phyloP scores from a whole-genome alignment of 2,888 invertebrate species.

The Eilema caniola region DNA sequence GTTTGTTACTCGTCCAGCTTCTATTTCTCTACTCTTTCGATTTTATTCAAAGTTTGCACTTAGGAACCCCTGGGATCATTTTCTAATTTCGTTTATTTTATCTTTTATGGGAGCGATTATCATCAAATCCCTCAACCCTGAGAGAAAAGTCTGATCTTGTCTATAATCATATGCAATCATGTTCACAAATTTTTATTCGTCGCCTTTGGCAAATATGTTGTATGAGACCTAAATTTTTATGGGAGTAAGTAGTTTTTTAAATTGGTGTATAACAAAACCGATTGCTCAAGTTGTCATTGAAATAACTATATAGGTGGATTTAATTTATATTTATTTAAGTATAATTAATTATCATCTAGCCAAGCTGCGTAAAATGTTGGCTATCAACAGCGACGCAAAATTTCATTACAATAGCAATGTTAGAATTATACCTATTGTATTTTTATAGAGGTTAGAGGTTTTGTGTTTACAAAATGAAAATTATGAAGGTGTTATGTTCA shows the following conservation, averaged over 20 bases:
- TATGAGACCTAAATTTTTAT: background rate
- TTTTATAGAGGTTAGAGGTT: slow-evolving; percentile 6
- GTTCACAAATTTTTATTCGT: background rate
- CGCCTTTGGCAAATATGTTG: background rate
- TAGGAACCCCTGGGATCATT: background rate
- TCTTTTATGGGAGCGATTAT: background rate
- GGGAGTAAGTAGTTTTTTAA: background rate
- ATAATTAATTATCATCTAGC: background rate
- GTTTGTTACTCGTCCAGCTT: background rate
- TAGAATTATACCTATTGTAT: background rate
- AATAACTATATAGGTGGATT: background rate
- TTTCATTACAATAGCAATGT: background rate
- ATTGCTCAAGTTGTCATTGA: background rate
- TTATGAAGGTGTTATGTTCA: background rate
- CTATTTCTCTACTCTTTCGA: background rate
- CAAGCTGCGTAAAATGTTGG: background rate
- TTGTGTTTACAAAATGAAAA: background rate
- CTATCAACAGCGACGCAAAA: background rate
- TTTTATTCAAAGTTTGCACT: background rate
- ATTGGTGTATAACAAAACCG: background rate
- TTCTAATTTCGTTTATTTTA: background rate
- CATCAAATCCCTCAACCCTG: background rate
- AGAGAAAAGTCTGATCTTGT: background rate
- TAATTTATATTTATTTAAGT: background rate
- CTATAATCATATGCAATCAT: background rate